A percentile compares a stretch with the other conserved stretches of the same genome.
Evolutionary conservation across 1,140 invertebrate species (phyloP).

Genomic region (Phocides pigmalion): DNA sequence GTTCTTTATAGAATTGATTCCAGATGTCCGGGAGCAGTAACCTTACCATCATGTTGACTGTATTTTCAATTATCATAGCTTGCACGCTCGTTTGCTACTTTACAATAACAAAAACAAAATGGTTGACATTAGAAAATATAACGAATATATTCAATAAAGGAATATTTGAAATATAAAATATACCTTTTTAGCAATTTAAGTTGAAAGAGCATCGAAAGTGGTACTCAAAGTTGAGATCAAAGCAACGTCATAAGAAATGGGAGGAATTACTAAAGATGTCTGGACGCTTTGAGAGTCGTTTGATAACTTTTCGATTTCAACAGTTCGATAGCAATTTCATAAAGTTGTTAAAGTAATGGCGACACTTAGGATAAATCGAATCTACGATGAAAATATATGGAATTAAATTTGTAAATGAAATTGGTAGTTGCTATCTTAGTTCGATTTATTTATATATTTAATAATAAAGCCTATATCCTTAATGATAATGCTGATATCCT

Average conservation of each 20-base stretch:
- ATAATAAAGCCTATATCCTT: too few relatives aligned
- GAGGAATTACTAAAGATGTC: conserved; percentile 11
- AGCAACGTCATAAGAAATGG: conserved; percentile 10
- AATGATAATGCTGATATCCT: too few relatives aligned
- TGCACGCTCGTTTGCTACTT: too few relatives aligned
- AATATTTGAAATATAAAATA: conserved; percentile 5
- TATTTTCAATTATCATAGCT: too few relatives aligned
- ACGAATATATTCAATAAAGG: conserved; percentile 1
- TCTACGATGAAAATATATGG: neutral
- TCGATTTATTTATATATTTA: too few relatives aligned
- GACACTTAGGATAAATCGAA: neutral
- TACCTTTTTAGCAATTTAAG: conserved; percentile 5
- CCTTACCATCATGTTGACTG: too few relatives aligned
- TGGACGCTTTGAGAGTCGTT: conserved; percentile 2
- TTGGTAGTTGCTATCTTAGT: too few relatives aligned
- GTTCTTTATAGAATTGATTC: too few relatives aligned
- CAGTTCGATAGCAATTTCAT: neutral
- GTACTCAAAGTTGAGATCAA: conserved; percentile 19
- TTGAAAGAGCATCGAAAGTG: conserved; percentile 8
- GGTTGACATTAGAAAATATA: too few relatives aligned
- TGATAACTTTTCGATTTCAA: conserved; percentile 12
- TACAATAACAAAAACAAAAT: too few relatives aligned
- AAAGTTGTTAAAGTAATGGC: neutral
- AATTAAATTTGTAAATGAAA: too few relatives aligned
- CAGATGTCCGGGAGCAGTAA: too few relatives aligned